Percentiles rank a stretch among this genome's conserved stretches.
These are phyloP conservation scores for Parapristionchus giblindavisi DNA, from an alignment of 2,888 invertebrate species.

Conservation along the genomic window DNA sequence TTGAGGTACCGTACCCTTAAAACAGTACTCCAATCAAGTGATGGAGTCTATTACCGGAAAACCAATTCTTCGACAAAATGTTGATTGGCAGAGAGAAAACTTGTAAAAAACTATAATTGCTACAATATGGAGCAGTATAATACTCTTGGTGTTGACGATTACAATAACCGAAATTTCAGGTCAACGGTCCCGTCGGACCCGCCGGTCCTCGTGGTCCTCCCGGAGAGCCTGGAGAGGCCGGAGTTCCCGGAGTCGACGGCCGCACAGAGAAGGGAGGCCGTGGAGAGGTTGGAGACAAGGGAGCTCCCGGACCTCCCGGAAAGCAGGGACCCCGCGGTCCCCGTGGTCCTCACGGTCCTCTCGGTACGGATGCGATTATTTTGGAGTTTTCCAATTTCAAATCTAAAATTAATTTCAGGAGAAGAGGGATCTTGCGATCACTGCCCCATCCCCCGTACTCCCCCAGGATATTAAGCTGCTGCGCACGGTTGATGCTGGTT, in stretches of 20 bases:
- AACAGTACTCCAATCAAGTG: not conserved
- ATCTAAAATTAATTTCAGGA: constrained; percentile 53
- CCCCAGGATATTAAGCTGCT: constrained; percentile 63
- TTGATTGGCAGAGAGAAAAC: too few species aligned
- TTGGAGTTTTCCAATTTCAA: not conserved
- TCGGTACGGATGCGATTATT: constrained; percentile 39
- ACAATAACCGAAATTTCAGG: not conserved
- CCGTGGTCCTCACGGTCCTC: constrained; percentile 60
- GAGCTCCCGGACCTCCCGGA: constrained; percentile 61
- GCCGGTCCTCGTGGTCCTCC: constrained; percentile 63
- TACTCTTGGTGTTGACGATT: too few species aligned
- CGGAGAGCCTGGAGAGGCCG: constrained; percentile 63
- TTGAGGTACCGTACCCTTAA: constrained; percentile 45
- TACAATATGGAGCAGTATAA: not conserved
- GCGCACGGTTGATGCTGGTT: constrained; percentile 78
- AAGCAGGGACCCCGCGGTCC: constrained; percentile 61
- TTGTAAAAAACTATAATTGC: not conserved
- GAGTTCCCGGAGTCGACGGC: constrained; percentile 64
- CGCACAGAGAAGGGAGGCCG: constrained; percentile 44
- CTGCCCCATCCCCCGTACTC: constrained; percentile 67
- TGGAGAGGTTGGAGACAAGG: constrained; percentile 51
- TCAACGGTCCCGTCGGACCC: constrained; percentile 61
- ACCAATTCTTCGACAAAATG: too few species aligned
- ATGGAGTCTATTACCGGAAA: not conserved
- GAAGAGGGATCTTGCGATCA: constrained; percentile 69